Conservation (phyloP, 2,888 invertebrate species). For the Loripinus fragilis region DNA sequence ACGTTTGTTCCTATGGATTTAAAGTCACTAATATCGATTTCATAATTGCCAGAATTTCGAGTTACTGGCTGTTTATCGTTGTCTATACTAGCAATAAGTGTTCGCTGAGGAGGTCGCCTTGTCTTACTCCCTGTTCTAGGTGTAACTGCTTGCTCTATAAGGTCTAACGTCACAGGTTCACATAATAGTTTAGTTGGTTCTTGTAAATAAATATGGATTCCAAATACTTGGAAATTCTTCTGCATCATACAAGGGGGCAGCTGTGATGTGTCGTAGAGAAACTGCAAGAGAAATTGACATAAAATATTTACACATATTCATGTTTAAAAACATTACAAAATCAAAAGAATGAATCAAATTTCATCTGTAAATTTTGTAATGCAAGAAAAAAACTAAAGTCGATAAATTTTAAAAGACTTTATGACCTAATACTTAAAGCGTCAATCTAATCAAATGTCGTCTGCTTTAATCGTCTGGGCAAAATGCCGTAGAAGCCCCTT, state of each 20-base stretch:
- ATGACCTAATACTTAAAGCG: too few relatives aligned
- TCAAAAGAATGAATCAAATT: too few relatives aligned
- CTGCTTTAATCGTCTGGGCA: too few relatives aligned
- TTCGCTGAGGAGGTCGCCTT: background rate
- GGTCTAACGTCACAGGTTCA: background rate
- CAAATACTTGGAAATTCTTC: conserved; percentile 74
- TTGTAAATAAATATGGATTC: conserved; percentile 76
- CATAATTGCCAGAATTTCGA: background rate
- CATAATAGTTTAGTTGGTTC: conserved; percentile 63
- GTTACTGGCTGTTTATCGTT: background rate
- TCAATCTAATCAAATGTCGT: too few relatives aligned
- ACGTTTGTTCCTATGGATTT: background rate
- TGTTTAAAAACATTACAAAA: too few relatives aligned
- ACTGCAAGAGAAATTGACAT: conserved; percentile 70
- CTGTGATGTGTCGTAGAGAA: conserved; percentile 70
- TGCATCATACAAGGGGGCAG: conserved; percentile 77
- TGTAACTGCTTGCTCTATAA: background rate
- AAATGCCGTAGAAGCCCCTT: too few relatives aligned
- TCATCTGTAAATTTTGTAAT: too few relatives aligned
- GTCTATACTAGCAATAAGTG: background rate
- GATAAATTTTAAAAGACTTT: too few relatives aligned
- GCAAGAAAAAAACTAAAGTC: too few relatives aligned
- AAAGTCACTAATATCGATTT: background rate
- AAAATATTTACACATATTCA: too few relatives aligned
- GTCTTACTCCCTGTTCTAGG: background rate